phyloP scores from a whole-genome alignment of 2,113 vertebrate species.

The Pachypanchax playfairii region DNA sequence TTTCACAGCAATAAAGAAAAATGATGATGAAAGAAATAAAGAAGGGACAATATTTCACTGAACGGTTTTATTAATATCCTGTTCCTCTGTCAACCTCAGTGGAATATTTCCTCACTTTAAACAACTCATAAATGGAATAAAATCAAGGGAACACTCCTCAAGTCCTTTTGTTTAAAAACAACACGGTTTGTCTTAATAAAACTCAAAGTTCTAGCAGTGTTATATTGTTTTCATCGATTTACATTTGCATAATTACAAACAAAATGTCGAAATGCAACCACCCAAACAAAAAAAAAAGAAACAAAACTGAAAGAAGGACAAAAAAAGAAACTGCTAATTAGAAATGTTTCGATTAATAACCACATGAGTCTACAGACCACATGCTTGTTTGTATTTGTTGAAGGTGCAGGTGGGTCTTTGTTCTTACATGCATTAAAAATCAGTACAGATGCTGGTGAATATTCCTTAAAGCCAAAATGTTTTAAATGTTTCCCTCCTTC shows the following conservation, averaged over 20 bases:
- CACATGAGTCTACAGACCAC: neutral
- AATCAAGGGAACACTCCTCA: constrained; percentile 21
- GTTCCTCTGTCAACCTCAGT: constrained; percentile 35
- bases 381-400: neutral
- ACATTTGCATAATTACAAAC: neutral
- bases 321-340: neutral
- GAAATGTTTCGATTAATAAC: neutral
- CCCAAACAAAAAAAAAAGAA: neutral
- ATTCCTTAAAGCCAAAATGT: neutral
- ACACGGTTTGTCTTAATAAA: neutral
- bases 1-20: constrained; percentile 45
- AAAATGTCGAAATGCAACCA: neutral
- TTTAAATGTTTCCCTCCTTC: no score
- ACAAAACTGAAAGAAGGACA: neutral
- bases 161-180: constrained; percentile 26
- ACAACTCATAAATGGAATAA: constrained; percentile 17
- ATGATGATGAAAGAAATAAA: constrained; percentile 50
- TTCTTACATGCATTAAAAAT: neutral
- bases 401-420: neutral
- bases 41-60: constrained; percentile 44
- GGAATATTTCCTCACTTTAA: constrained; percentile 47
- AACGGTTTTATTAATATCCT: constrained; percentile 64
- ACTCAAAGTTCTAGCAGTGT: no score
- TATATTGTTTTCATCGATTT: neutral
- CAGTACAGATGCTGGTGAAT: neutral